Conservation (phyloP, 2,797 vertebrate genomes). For the Dipus sagitta region DNA sequence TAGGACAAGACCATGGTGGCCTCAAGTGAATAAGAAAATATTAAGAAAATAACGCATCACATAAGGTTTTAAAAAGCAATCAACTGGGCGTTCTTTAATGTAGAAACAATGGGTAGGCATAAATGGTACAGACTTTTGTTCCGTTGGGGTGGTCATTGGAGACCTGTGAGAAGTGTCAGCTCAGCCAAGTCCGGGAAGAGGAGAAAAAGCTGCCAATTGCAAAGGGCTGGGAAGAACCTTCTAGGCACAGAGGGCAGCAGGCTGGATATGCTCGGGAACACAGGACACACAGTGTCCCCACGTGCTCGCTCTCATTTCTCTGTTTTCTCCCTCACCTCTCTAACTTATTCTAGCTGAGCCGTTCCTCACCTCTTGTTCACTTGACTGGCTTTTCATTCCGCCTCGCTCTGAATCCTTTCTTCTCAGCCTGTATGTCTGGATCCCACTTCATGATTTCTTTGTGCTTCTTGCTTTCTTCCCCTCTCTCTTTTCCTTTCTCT, state of each 20-base stretch:
- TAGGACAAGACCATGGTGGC: not conserved
- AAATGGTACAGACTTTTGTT: not conserved
- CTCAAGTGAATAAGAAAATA: not conserved
- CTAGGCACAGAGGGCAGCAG: not conserved
- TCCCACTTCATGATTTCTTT: not conserved
- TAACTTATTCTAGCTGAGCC: not conserved
- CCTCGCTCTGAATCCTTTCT: not conserved
- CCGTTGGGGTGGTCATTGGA: not conserved
- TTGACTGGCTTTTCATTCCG: not conserved
- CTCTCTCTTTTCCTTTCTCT: not conserved
- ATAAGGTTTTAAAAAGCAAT: not conserved
- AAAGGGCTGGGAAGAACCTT: not conserved
- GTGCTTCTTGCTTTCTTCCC: not conserved
- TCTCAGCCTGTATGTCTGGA: not conserved
- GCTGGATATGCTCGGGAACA: not conserved
- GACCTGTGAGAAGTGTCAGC: not conserved
- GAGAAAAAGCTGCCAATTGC: not conserved
- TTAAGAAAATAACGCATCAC: not conserved
- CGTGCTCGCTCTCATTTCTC: not conserved
- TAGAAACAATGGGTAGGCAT: not conserved
- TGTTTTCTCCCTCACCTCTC: too few relatives aligned
- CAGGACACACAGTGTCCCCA: not conserved
- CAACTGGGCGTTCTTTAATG: not conserved
- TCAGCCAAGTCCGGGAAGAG: not conserved
- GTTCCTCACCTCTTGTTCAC: slow-evolving; percentile 33